Evolutionary conservation across 2,888 invertebrate species (phyloP).

Genomic region (Lasioglossum malachurum): DNA sequence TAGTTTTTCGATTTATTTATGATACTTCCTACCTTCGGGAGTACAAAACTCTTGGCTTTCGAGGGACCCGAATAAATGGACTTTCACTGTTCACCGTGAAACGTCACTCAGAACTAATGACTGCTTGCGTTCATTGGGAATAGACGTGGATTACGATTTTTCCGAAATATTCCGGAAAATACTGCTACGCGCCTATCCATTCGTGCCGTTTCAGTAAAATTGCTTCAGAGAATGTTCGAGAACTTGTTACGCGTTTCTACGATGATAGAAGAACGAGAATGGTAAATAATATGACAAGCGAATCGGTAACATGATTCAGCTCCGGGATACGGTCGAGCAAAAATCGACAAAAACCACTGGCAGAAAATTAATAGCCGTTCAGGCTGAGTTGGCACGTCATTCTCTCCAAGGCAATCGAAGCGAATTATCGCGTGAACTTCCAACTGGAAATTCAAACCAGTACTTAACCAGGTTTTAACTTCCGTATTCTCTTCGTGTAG

Average conservation of each 20-base stretch:
- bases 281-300: slow-evolving; percentile 12
- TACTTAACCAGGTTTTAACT: slow-evolving; percentile 58
- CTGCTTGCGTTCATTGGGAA: background rate
- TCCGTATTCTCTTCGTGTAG: slow-evolving; percentile 62
- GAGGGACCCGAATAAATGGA: slow-evolving; percentile 8
- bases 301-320: slow-evolving; percentile 19
- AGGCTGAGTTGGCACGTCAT: slow-evolving; percentile 60
- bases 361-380: slow-evolving; percentile 64
- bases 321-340: background rate
- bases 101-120: slow-evolving; percentile 12
- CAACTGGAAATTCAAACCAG: slow-evolving; percentile 74
- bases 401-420: slow-evolving; percentile 61
- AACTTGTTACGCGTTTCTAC: background rate
- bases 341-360: slow-evolving; percentile 25
- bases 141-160: background rate
- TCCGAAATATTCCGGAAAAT: background rate
- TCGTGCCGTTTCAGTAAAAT: background rate
- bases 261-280: background rate
- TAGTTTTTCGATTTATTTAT: background rate
- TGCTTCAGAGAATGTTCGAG: background rate
- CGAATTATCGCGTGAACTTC: slow-evolving; percentile 72
- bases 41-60: background rate
- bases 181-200: background rate
- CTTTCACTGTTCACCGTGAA: slow-evolving; percentile 17
- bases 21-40: background rate